Evolutionary conservation across 2,888 invertebrate genomes (phyloP).

Genomic region (Luffia ferchaultella): DNA sequence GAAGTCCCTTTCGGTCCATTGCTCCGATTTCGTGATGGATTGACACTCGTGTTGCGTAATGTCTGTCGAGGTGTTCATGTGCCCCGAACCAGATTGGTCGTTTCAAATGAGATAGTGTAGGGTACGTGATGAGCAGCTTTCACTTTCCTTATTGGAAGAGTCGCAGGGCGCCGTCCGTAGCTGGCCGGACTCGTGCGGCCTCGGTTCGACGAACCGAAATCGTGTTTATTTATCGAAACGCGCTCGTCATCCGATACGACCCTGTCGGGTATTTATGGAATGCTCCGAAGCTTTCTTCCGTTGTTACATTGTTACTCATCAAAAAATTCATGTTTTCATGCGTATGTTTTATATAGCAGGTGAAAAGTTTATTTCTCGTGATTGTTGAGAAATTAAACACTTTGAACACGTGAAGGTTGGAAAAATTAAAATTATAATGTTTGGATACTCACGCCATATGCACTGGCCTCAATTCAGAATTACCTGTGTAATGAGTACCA

Average conservation of each 20-base stretch:
- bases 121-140: constrained; percentile 27
- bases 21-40: neutral
- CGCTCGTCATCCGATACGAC: constrained; percentile 20
- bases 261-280: constrained; percentile 8
- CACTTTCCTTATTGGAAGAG: constrained; percentile 37
- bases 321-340: too few relatives aligned
- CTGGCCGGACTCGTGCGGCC: constrained; percentile 22
- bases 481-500: too few relatives aligned
- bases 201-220: constrained; percentile 37
- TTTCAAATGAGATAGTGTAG: constrained; percentile 20
- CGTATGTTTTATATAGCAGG: too few relatives aligned
- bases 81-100: constrained; percentile 33
- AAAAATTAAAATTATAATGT: too few relatives aligned
- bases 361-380: too few relatives aligned
- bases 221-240: constrained; percentile 33
- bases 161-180: constrained; percentile 19
- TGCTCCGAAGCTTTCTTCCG: neutral
- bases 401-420: too few relatives aligned
- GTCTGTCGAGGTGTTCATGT: constrained; percentile 25
- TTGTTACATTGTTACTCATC: too few relatives aligned
- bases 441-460: too few relatives aligned
- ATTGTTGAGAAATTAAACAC: too few relatives aligned
- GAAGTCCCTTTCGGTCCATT: too few relatives aligned
- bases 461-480: too few relatives aligned
- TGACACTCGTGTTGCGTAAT: constrained; percentile 27